Base-by-base conservation (phyloP, 2,888 invertebrate genomes). In the Galeopsomyia nigrocyanea region DNA sequence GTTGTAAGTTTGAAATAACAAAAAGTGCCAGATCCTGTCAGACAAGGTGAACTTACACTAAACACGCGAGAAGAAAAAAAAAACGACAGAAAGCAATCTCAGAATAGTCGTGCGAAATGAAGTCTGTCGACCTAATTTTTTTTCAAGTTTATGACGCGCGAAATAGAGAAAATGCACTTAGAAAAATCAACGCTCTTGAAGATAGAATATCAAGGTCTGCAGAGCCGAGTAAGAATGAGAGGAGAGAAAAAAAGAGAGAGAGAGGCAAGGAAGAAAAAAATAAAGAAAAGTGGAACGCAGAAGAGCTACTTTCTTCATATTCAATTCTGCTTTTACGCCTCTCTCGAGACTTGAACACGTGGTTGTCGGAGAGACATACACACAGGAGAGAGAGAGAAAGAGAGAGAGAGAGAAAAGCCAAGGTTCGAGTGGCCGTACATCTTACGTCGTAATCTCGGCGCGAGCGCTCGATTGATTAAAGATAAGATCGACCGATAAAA, bases 401-500 rank as follows among this genome's bases (percentile, higher is more conserved):
- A 26, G 26, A 26, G 26, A 26, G 26, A 26, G 26, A 26, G 26
- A 26, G 26, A 26, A 26, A 13, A 51, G 67, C 55, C 49, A 62
- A 61, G 55, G 61, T 55, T 26, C 26, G 47, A 49, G 10, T 26
- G 26, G 50, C 51, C 57, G 26, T 26, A 26, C 26, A 26, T 63
- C 69, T 39, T 31, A 51, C 63, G 69, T 56, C 62, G 14, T 53
- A 68, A 68, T 50, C 61, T 61, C 17, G 21, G 19, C 13, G 39
- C n/a, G n/a, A n/a, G n/a, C 39, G 26, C 19, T 68, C 61, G 53
- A 61, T 61, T 68, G 21, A 31, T 49, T 66, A 14, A 47, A 56
- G 14, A 66, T 47, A 19, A 57, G 19, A n/a, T 56, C n/a, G 47
- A 10, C 2, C 22, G 7, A 16, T 47, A n/a, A 22, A 46, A 47